Evolutionary conservation across 2,888 invertebrate genomes (phyloP), one percentile per base, ranked within the genome.

Genomic region (Pyrgus malvae): DNA sequence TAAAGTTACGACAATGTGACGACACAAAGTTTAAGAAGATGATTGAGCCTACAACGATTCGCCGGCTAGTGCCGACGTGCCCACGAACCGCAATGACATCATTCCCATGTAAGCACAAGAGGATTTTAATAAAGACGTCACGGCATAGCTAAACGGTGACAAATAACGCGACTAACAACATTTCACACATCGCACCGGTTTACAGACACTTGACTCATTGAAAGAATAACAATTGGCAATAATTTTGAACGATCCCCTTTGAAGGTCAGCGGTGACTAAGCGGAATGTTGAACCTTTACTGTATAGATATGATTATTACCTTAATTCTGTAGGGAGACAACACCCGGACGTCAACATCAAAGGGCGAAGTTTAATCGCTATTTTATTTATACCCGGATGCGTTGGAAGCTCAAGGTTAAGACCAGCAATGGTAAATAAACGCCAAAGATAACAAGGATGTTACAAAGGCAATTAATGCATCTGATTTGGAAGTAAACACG

Each of bases 81-180:
- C 62, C 58, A 61, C 63, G 63, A 65, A 70, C 72, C 73, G 59
- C 71, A 74, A 72, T 84, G 83, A 83, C 74, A 77, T 84, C 85
- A 84, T 70, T 63, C 25, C 23, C 48, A 55, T 55, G 60, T 62
- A 66, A 67, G 66, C 60, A 61, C 57, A 62, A 67, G 62, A 19
- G 38, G 61, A 59, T 64, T 66, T 69, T 66, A 67, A 61, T 56
- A 57, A 55, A 64, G 60, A 72, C 81, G 82, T 84, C 79, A 80
- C 67, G 61, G 62, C 72, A 78, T 82, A 73, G 68, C 70, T 66
- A 57, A 74, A 69, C 66, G 72, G 72, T 83, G 83, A 84, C 76
- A 70, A 69, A 66, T 55, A 62, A 48, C 19, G 19, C 57, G 59
- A 60, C 60, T 51, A 57, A 57, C 58, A 41, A 56, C 51, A 58